Evolutionary conservation across 2,888 invertebrate species (phyloP).

Genomic region (Drosophila atroscutellata): DNA sequence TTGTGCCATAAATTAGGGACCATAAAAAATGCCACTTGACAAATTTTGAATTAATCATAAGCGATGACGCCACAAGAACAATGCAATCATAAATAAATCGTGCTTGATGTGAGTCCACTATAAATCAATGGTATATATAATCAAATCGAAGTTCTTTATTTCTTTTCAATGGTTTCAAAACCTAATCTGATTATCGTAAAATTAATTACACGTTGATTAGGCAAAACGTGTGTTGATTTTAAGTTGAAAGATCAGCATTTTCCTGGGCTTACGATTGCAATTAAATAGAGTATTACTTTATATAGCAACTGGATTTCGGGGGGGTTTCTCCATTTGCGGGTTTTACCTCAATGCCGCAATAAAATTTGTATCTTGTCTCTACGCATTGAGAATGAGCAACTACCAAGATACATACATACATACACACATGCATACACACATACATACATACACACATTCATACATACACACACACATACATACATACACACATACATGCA

Average conservation of each 20-base stretch:
- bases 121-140: conserved; percentile 54
- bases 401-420: neutral
- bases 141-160: conserved; percentile 19
- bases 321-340: conserved; percentile 37
- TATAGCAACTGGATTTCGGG: conserved; percentile 39
- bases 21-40: conserved; percentile 29
- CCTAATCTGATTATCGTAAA: conserved; percentile 15
- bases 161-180: no score
- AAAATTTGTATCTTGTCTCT: neutral
- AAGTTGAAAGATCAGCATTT: neutral
- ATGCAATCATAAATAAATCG: conserved; percentile 63
- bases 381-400: neutral
- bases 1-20: conserved; percentile 7
- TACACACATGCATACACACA: neutral
- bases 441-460: neutral
- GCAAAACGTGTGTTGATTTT: neutral
- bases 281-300: conserved; percentile 29
- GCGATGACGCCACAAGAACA: conserved; percentile 20
- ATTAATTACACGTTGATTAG: conserved; percentile 3
- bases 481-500: neutral
- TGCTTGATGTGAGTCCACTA: conserved; percentile 41
- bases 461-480: neutral
- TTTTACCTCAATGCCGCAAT: conserved; percentile 9
- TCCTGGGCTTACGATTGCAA: conserved; percentile 17
- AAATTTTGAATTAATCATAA: conserved; percentile 55